These are phyloP conservation scores for Calidris pygmaea DNA, from an alignment of 2,113 vertebrate species.

Conservation along the genomic window DNA sequence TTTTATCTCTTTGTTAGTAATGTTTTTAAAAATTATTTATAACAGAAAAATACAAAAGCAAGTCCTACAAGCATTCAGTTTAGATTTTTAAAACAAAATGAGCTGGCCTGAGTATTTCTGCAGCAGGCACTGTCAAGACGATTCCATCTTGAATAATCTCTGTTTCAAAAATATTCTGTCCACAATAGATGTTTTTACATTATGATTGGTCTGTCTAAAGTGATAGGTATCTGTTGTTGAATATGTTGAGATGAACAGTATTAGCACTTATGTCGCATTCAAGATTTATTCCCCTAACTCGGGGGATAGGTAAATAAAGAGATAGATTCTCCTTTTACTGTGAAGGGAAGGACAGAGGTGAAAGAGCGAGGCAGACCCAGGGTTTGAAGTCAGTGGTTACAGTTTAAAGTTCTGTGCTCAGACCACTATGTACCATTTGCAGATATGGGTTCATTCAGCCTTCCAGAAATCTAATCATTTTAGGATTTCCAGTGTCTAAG, in stretches of 20 bases:
- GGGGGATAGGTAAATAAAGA: background rate
- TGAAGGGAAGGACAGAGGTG: background rate
- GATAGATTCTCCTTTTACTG: background rate
- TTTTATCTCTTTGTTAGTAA: background rate
- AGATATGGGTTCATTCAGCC: background rate
- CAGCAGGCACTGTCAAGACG: background rate
- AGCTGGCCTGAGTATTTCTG: background rate
- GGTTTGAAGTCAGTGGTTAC: background rate
- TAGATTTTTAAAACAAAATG: background rate
- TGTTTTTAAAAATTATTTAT: background rate
- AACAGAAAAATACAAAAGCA: background rate
- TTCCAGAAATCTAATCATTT: constrained; percentile 1
- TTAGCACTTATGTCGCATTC: background rate
- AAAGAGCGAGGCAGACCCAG: background rate
- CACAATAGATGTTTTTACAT: background rate
- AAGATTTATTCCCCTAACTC: background rate
- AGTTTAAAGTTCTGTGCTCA: background rate
- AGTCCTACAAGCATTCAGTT: background rate
- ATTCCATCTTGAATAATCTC: background rate
- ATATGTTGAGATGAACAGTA: background rate
- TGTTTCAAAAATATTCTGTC: background rate
- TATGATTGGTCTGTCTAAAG: constrained; percentile 2
- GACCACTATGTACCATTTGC: background rate
- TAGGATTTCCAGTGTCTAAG: background rate
- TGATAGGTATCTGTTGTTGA: background rate